Evolutionary conservation across 2,888 invertebrate species (phyloP).

Genomic region (Xanthorhoe designata): DNA sequence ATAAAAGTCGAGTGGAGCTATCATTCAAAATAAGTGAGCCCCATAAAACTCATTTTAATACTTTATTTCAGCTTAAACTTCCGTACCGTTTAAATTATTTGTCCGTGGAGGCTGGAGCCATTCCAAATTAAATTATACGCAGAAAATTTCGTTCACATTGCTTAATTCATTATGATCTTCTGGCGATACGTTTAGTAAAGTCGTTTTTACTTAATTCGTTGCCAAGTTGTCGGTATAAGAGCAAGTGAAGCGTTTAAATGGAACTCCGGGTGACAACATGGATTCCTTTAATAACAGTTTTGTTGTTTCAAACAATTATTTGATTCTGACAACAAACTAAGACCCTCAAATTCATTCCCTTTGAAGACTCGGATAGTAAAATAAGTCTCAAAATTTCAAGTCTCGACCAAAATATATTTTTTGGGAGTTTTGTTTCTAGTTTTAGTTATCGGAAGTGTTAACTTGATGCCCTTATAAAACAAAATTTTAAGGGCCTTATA

Average conservation of each 20-base stretch:
- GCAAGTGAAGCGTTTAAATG: slow-evolving; percentile 52
- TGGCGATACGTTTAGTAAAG: slow-evolving; percentile 58
- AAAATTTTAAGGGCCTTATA: too few species aligned
- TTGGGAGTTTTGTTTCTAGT: slow-evolving; percentile 20
- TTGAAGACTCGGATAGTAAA: slow-evolving; percentile 30
- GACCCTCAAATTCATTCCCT: slow-evolving; percentile 43
- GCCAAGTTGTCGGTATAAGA: slow-evolving; percentile 54
- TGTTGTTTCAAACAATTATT: slow-evolving; percentile 51
- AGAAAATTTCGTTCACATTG: slow-evolving; percentile 73
- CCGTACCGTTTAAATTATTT: slow-evolving; percentile 81
- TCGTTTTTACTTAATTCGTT: slow-evolving; percentile 59
- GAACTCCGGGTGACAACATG: slow-evolving; percentile 50
- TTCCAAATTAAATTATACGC: slow-evolving; percentile 83
- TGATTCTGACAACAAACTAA: slow-evolving; percentile 46
- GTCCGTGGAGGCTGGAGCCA: slow-evolving; percentile 76
- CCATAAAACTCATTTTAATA: slow-evolving; percentile 80
- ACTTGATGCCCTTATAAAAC: slow-evolving; percentile 17
- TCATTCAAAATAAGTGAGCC: slow-evolving; percentile 73
- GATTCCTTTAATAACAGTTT: slow-evolving; percentile 51
- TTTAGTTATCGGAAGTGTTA: slow-evolving; percentile 12
- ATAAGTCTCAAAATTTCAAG: slow-evolving; percentile 29
- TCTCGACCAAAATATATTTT: slow-evolving; percentile 29
- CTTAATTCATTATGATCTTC: slow-evolving; percentile 71
- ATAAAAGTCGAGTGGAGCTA: slow-evolving; percentile 69
- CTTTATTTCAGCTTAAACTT: slow-evolving; percentile 82